Conservation (phyloP, 2,888 invertebrate species). For the Caenorhabditis sulstoni region DNA sequence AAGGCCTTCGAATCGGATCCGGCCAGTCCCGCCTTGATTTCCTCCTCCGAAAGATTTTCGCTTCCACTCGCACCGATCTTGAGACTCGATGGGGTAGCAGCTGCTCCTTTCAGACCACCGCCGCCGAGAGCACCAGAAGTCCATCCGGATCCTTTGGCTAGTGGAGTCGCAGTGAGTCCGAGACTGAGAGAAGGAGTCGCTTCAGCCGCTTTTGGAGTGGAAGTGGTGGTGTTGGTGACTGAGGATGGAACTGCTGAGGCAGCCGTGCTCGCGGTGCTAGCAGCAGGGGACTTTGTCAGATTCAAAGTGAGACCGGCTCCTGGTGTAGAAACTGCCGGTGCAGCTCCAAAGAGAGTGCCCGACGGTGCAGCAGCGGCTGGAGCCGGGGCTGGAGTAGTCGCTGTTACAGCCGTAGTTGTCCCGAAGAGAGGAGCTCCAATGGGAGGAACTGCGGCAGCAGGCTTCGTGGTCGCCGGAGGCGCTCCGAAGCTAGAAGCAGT, state of each 20-base stretch:
- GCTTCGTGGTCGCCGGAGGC: slow-evolving; percentile 2
- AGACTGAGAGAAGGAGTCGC: slow-evolving; percentile 5
- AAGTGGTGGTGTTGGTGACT: not conserved
- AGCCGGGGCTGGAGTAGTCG: not conserved
- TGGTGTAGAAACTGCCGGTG: slow-evolving; percentile 7
- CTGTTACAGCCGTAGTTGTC: not conserved
- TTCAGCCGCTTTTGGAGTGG: slow-evolving; percentile 33
- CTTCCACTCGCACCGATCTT: slow-evolving; percentile 59
- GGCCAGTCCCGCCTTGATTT: slow-evolving; percentile 56
- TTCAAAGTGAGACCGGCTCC: not conserved
- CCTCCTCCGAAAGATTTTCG: slow-evolving; percentile 54
- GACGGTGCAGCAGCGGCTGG: slow-evolving; percentile 12
- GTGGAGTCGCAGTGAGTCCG: slow-evolving; percentile 30
- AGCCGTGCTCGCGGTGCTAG: not conserved
- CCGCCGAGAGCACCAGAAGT: slow-evolving; percentile 46
- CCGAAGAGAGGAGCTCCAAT: slow-evolving; percentile 15
- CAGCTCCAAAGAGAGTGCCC: slow-evolving; percentile 16
- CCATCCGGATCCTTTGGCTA: slow-evolving; percentile 57
- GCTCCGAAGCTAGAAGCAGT: slow-evolving; percentile 9
- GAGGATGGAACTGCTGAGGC: slow-evolving; percentile 12
- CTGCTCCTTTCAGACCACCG: slow-evolving; percentile 44
- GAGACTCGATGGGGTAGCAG: slow-evolving; percentile 16
- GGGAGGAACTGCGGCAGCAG: slow-evolving; percentile 1
- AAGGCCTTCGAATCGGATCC: slow-evolving; percentile 53
- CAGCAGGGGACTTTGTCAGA: slow-evolving; percentile 4